These are phyloP conservation scores for Listronotus oregonensis DNA, from an alignment of 1,140 invertebrate genomes.

Conservation along the genomic window DNA sequence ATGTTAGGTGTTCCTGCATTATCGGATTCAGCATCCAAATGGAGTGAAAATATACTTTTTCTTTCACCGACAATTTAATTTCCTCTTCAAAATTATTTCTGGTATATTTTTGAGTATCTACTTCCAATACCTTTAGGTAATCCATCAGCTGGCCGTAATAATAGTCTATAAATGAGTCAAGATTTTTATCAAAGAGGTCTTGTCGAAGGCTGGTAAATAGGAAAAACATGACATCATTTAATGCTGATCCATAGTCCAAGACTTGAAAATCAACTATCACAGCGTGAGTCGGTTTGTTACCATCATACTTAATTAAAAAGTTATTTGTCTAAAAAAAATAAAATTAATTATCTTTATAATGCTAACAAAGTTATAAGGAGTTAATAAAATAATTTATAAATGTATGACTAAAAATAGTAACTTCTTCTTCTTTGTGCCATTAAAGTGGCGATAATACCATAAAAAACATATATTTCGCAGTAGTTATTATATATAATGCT, in stretches of 20 bases:
- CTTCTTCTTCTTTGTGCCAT: too few relatives aligned
- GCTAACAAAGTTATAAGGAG: too few relatives aligned
- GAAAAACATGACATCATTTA: conserved; percentile 61
- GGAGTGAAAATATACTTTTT: conserved; percentile 18
- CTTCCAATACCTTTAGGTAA: conserved; percentile 7
- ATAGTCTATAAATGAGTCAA: conserved; percentile 19
- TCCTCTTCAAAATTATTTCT: conserved; percentile 5
- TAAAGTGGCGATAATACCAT: too few relatives aligned
- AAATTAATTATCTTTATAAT: too few relatives aligned
- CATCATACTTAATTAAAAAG: conserved; percentile 57
- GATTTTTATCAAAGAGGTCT: background rate
- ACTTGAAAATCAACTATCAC: conserved; percentile 67
- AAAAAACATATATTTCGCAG: too few relatives aligned
- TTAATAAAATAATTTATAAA: too few relatives aligned
- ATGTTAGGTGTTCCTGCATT: conserved; percentile 8
- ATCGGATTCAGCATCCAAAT: conserved; percentile 22
- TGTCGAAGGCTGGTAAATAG: conserved; percentile 57
- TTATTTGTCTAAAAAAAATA: conserved; percentile 62
- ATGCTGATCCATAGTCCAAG: conserved; percentile 56
- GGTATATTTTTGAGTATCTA: conserved; percentile 7
- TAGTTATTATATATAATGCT: too few relatives aligned
- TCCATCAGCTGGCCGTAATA: background rate
- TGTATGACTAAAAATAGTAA: too few relatives aligned
- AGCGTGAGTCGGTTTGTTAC: conserved; percentile 51
- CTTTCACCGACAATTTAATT: conserved; percentile 1